Evolutionary conservation across 2,888 invertebrate species (phyloP).

Genomic region (Chymomyza caudatula): DNA sequence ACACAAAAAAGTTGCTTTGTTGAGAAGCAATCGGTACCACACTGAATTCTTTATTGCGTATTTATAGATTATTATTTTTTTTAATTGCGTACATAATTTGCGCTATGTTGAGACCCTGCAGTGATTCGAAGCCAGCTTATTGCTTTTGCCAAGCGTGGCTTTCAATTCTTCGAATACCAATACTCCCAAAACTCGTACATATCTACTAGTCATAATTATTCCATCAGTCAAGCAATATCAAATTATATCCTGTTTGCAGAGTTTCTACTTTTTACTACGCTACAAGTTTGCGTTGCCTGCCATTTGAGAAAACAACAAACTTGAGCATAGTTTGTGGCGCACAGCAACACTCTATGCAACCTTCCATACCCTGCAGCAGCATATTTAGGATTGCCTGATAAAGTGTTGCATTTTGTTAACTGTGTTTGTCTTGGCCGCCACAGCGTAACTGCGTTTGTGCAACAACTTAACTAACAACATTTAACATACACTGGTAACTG

Average conservation of each 20-base stretch:
- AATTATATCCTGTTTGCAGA: neutral
- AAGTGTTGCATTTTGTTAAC: constrained; percentile 56
- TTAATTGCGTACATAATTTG: too few relatives aligned
- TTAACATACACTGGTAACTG: neutral
- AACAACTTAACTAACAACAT: constrained; percentile 55
- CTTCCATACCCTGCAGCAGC: neutral
- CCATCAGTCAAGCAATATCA: neutral
- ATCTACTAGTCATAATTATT: neutral
- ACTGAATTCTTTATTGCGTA: too few relatives aligned
- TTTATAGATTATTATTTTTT: too few relatives aligned
- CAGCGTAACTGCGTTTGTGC: constrained; percentile 45
- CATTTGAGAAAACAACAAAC: neutral
- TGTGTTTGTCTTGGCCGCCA: neutral
- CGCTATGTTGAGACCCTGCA: too few relatives aligned
- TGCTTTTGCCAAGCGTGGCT: too few relatives aligned
- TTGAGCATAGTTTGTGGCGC: neutral
- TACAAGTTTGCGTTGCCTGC: neutral
- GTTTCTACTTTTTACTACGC: neutral
- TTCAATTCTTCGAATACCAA: too few relatives aligned
- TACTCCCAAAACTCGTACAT: neutral
- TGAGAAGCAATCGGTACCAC: too few relatives aligned
- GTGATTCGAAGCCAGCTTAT: too few relatives aligned
- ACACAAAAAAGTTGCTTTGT: too few relatives aligned
- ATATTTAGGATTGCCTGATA: constrained; percentile 53
- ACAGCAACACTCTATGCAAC: neutral